A percentile compares a stretch with the other conserved stretches of the same genome.
These are phyloP conservation scores for Hesperia comma DNA, from an alignment of 2,888 invertebrate genomes.

Conservation along the genomic window DNA sequence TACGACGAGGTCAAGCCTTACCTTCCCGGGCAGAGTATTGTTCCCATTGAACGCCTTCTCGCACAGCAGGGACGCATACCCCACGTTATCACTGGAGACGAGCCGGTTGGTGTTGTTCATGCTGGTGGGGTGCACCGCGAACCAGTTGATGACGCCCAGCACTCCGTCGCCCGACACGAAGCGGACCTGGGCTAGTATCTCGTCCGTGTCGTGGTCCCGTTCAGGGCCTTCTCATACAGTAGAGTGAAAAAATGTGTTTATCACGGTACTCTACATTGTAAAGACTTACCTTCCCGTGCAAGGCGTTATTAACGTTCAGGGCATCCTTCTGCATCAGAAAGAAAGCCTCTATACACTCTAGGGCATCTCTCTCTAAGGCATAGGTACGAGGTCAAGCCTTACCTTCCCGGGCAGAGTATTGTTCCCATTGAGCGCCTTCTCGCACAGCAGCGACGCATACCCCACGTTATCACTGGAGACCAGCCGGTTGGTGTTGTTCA, in stretches of 20 bases:
- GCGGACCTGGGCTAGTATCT: slow-evolving; percentile 91
- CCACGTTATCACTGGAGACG: slow-evolving; percentile 96
- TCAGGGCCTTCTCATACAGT: too few species aligned
- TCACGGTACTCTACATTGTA: too few species aligned
- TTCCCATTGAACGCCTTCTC: slow-evolving; percentile 91
- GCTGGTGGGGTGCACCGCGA: slow-evolving; percentile 95
- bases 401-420: slow-evolving; percentile 90
- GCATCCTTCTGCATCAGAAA: too few species aligned
- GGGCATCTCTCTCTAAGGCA: too few species aligned
- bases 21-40: slow-evolving; percentile 88
- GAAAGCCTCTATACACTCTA: too few species aligned
- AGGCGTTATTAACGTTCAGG: too few species aligned
- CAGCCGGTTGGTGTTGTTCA: slow-evolving; percentile 96
- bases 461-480: slow-evolving; percentile 97
- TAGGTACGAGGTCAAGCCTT: slow-evolving; percentile 49
- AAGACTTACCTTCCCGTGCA: too few species aligned
- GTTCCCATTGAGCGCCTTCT: slow-evolving; percentile 89
- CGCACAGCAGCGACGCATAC: slow-evolving; percentile 92
- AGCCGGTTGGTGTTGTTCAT: slow-evolving; percentile 97
- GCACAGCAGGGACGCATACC: slow-evolving; percentile 92
- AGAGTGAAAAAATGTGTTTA: too few species aligned
- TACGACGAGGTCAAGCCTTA: slow-evolving; percentile 56
- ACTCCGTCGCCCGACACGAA: slow-evolving; percentile 85
- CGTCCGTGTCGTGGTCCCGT: slow-evolving; percentile 90
- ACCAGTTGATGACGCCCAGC: slow-evolving; percentile 96